These are phyloP conservation scores for Lithophane ornitopus DNA, from an alignment of 2,888 invertebrate genomes.

Conservation along the genomic window DNA sequence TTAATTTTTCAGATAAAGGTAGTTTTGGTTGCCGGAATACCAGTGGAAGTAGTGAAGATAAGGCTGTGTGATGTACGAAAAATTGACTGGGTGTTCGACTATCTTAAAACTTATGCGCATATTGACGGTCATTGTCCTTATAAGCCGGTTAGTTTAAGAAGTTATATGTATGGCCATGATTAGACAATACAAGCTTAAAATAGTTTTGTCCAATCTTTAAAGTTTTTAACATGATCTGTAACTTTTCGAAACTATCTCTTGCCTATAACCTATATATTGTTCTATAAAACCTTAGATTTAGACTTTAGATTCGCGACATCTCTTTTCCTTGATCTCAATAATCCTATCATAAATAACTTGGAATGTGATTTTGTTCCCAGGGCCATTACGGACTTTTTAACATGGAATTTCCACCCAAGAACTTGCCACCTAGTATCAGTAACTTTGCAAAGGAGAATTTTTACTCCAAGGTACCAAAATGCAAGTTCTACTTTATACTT, in stretches of 20 bases:
- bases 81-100: slow-evolving; percentile 35
- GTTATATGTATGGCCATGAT: background rate
- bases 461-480: background rate
- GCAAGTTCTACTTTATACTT: background rate
- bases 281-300: too few species aligned
- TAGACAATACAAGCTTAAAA: too few species aligned
- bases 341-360: background rate
- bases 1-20: too few species aligned
- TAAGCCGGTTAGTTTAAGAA: slow-evolving; percentile 30
- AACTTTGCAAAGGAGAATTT: background rate
- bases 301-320: too few species aligned
- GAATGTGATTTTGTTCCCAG: slow-evolving; percentile 46
- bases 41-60: background rate
- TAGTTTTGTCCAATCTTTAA: background rate
- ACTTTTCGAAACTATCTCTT: background rate
- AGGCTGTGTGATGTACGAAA: slow-evolving; percentile 18
- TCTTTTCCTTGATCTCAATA: background rate
- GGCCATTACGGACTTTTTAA: slow-evolving; percentile 54
- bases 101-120: slow-evolving; percentile 2
- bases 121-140: slow-evolving; percentile 23
- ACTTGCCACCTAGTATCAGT: slow-evolving; percentile 38
- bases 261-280: too few species aligned
- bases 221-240: background rate
- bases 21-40: too few species aligned
- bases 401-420: slow-evolving; percentile 62